Conservation (phyloP, 2,888 invertebrate species). For the Lasioglossum malachurum region DNA sequence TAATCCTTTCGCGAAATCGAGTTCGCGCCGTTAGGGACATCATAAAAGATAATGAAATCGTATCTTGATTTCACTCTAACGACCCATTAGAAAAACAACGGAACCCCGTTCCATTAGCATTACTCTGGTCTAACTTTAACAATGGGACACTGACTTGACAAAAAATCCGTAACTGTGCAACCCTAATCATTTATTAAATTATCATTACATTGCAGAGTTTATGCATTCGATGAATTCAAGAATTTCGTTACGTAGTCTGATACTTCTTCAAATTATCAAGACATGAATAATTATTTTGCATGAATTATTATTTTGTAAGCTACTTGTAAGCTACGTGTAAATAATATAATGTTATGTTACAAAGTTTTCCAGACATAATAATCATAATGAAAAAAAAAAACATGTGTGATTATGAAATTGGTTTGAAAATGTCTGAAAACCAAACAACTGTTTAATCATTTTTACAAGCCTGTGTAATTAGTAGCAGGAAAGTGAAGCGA, state of each 20-base stretch:
- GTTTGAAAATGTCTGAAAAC: neutral
- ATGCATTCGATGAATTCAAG: too few relatives aligned
- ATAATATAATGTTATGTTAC: neutral
- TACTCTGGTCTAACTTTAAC: neutral
- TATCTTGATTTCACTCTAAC: slow-evolving; percentile 36
- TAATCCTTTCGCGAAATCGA: slow-evolving; percentile 55
- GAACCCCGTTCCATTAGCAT: slow-evolving; percentile 11
- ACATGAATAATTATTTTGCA: too few relatives aligned
- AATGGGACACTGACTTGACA: neutral
- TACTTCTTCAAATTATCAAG: too few relatives aligned
- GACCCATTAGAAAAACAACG: slow-evolving; percentile 27
- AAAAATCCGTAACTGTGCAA: neutral
- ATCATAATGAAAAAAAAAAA: too few relatives aligned
- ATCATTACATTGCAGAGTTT: neutral
- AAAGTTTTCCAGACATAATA: neutral
- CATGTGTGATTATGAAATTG: too few relatives aligned
- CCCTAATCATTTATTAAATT: neutral
- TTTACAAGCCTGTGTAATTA: neutral
- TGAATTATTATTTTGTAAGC: too few relatives aligned
- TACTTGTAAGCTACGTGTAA: too few relatives aligned
- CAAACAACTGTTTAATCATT: neutral
- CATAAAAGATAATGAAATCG: slow-evolving; percentile 32
- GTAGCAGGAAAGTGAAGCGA: neutral
- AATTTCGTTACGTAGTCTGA: too few relatives aligned
- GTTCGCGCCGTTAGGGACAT: slow-evolving; percentile 18